Base-by-base conservation (phyloP, 1,140 invertebrate species). In the Macrobrachium nipponense region DNA sequence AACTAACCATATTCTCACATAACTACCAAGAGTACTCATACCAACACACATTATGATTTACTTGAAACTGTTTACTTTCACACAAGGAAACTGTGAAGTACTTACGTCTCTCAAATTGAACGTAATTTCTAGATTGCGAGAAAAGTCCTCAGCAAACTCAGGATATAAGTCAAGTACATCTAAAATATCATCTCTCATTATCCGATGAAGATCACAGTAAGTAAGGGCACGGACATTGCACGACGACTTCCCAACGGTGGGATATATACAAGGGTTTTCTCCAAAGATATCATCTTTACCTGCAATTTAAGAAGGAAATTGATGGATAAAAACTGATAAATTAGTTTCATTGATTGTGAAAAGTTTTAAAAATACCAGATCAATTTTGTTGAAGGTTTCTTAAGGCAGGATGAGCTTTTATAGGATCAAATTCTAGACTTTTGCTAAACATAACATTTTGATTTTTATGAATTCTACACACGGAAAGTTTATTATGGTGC, bases 201-300 rank as follows among this genome's bases (percentile, higher is more conserved):
- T 98, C 91, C 98, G 98, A 91, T 99, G 98, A 77, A 99, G 94
- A 93, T 99, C 98, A 93, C 98, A 99, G 92, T 99, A 99, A 0
- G 98, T 99, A 88, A 99, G 93, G n/a, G 98, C 98, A 90, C 98
- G 94, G n/a, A 99, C 98, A 91, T 98, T 97, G 91, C 96, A 99
- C 89, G 97, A 97, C 64, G 98, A 98, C 91, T 99, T 99, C 23
- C 98, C 98, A 79, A 99, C 95, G 10, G 97, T 98, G 44, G 94
- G 91, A 92, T 99, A 95, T 87, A 96, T 94, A 91, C 98, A 98
- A 7, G 98, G 97, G 92, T 99, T 99, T 91, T 99, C 98, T 11
- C 98, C 98, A 91, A 99, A 99, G 90, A 99, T 98, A 91, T 99
- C 98, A 90, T 98, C 97, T 92, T 99, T 99, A 70, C 97, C 96